Evolutionary conservation across 1,140 invertebrate genomes (phyloP).

Genomic region (Hirudo medicinalis): DNA sequence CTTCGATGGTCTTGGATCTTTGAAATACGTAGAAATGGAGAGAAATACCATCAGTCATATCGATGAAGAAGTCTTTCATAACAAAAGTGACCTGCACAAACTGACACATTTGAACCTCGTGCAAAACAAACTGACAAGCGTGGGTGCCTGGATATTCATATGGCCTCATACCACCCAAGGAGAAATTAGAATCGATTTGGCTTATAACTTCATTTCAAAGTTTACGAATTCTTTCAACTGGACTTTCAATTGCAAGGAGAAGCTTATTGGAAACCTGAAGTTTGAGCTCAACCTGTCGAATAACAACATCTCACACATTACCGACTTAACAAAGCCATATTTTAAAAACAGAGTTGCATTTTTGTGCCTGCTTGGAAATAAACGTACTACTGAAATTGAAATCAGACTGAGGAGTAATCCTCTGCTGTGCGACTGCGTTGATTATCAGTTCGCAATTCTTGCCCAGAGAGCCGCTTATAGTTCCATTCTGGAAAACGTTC

Average conservation of each 20-base stretch:
- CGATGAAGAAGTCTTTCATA: background rate
- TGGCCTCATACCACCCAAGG: background rate
- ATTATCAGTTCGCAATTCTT: background rate
- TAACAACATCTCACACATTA: background rate
- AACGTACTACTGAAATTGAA: background rate
- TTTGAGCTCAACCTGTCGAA: background rate
- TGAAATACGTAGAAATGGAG: background rate
- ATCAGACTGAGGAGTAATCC: background rate
- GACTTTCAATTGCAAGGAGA: background rate
- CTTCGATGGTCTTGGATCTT: background rate
- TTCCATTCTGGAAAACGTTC: background rate
- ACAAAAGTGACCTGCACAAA: background rate
- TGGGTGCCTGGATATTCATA: background rate
- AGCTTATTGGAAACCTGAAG: background rate
- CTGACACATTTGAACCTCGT: background rate
- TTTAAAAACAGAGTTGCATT: background rate
- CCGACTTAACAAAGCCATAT: background rate
- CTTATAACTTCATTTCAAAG: background rate
- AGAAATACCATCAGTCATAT: background rate
- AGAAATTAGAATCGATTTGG: background rate
- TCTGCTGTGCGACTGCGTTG: slow-evolving; percentile 1
- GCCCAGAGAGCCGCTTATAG: background rate
- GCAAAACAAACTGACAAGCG: background rate
- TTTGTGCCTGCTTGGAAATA: background rate
- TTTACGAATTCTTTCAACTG: slow-evolving; percentile 5